phyloP scores from a whole-genome alignment of 1,140 invertebrate genomes.

The Hyphantria cunea region DNA sequence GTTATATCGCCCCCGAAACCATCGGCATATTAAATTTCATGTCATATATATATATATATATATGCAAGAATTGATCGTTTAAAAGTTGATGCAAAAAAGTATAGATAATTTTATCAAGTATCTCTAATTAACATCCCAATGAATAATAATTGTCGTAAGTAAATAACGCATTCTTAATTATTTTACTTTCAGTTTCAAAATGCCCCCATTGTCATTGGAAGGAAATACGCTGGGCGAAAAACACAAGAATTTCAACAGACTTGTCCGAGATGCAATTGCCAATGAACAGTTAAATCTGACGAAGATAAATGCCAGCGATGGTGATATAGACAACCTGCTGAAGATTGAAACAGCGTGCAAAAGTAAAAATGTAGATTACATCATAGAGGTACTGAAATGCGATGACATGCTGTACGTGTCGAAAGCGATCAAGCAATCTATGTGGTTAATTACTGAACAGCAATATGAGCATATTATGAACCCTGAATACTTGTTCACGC shows the following conservation, averaged over 20 bases:
- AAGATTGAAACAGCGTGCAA: slow-evolving; percentile 57
- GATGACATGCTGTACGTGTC: slow-evolving; percentile 59
- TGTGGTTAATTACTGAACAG: slow-evolving; percentile 53
- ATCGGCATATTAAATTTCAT: too few species aligned
- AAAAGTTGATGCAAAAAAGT: too few species aligned
- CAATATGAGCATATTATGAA: slow-evolving; percentile 55
- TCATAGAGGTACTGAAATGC: slow-evolving; percentile 48
- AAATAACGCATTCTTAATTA: background rate
- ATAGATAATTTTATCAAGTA: too few species aligned
- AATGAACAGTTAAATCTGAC: slow-evolving; percentile 24
- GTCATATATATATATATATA: too few species aligned
- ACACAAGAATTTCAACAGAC: slow-evolving; percentile 52
- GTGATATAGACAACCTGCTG: slow-evolving; percentile 54
- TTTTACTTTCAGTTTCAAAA: slow-evolving; percentile 35
- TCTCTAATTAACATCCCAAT: too few species aligned
- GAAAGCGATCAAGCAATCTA: slow-evolving; percentile 48
- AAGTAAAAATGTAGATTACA: slow-evolving; percentile 47
- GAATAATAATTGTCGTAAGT: background rate
- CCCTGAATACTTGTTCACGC: slow-evolving; percentile 46
- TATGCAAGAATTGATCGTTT: too few species aligned
- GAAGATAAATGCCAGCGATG: slow-evolving; percentile 39
- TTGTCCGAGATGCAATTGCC: slow-evolving; percentile 38
- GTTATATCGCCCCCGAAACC: too few species aligned
- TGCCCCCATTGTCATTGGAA: slow-evolving; percentile 46
- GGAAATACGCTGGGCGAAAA: slow-evolving; percentile 57